Base-by-base conservation (phyloP, 2,888 invertebrate genomes). In the Agrotis ipsilon region DNA sequence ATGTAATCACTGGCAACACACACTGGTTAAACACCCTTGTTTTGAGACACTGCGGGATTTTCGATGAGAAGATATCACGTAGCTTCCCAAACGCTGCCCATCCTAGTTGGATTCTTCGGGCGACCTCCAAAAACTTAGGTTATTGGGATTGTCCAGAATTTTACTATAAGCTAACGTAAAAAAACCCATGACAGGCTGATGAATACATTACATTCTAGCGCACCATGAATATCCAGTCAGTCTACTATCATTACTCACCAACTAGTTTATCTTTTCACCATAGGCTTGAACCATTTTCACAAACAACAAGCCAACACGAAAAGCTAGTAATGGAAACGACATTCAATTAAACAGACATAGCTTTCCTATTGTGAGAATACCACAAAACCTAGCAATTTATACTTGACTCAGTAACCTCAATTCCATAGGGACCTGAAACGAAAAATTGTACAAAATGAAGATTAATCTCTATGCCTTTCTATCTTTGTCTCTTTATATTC, bases 401-500 rank as follows among this genome's bases (percentile, higher is more conserved):
- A 75, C 82, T 76, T 77, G 78, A 81, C 76, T 75, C 19, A 72
- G 69, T 66, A 70, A 67, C 76, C 71, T 61, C 66, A 72, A 73
- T 83, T 72, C 57, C 43, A 24, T 19, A 71, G 64, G 66, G 65
- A 72, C 64, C 59, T 55, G 32, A 58, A 72, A 71, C 78, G 83
- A 83, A 83, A 80, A 82, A 72, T 60, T 61, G 58, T 57, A 64
- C 64, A 64, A 72, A 80, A 78, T 77, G 78, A 81, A 83, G 77
- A 85, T 85, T 81, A 81, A 81, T 83, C 72, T 73, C 67, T 51
- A 9, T 24, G 67, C 45, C 68, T 51, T 58, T 46, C 65, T 65
- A 55, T 67, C 60, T 79, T 51, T 81, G 77, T 75, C 73, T 60
- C 48, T 65, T 78, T 78, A 73, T 83, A 74, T 83, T 70, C 48